These are phyloP conservation scores for Eulemur rubriventer DNA, from an alignment of 2,797 vertebrate species.

Conservation along the genomic window DNA sequence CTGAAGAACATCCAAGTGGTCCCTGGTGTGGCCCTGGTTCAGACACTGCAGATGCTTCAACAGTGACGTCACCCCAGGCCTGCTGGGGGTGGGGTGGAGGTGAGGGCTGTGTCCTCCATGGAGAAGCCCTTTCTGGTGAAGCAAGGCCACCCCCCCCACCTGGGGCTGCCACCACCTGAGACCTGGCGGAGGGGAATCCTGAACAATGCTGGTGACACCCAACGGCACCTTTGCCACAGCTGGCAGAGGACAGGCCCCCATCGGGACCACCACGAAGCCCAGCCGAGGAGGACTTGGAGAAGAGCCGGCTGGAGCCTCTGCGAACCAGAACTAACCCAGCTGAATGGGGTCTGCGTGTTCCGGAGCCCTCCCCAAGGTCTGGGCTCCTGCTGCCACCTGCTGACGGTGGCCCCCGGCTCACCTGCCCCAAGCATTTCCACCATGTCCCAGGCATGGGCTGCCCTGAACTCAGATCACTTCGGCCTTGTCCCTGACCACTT, in stretches of 20 bases:
- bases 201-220: not conserved
- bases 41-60: not conserved
- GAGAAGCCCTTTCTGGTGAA: not conserved
- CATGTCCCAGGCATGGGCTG: not conserved
- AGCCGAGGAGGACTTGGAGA: not conserved
- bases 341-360: not conserved
- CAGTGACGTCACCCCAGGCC: rapidly evolving
- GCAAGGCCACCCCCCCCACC: not conserved
- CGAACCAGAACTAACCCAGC: not conserved
- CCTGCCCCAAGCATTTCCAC: not conserved
- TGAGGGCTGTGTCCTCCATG: not conserved
- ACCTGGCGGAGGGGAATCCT: not conserved
- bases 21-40: not conserved
- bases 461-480: not conserved
- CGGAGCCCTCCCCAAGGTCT: not conserved
- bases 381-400: not conserved
- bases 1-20: not conserved
- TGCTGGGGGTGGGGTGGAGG: rapidly evolving
- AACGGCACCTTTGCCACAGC: not conserved
- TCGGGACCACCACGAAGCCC: not conserved
- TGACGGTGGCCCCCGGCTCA: not conserved
- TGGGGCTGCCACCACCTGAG: not conserved
- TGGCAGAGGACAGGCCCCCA: not conserved
- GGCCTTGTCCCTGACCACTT: not conserved
- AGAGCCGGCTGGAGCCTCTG: not conserved